Evolutionary conservation across 2,113 vertebrate genomes (phyloP), one percentile per base, ranked within the genome.

Genomic region (Noturus placidus): DNA sequence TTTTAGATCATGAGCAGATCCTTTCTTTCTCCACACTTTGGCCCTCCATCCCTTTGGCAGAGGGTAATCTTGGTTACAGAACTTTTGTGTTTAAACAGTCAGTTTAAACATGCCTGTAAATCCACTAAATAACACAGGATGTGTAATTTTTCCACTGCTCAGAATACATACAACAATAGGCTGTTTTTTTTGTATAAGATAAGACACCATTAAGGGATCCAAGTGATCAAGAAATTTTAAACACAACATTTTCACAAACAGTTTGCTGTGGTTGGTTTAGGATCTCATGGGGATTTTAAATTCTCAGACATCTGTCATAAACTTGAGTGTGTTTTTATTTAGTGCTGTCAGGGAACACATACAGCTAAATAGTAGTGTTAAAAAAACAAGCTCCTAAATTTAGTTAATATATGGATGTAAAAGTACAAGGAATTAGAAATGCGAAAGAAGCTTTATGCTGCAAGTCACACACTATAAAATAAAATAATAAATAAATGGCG

Each of bases 221-320:
- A 42, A 54, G 30, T 81, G 13, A 5, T 22, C 72, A 76, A 76
- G 38, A 76, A 1, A 50, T 50, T 76, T 27, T 72, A 35, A 38
- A 72, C 6, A 72, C 19, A 35, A 35, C 76, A 30, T 78, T 78
- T 46, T 61, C 74, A 78, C 42, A 74, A 83, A 50, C 54, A 38
- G 46, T 54, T 59, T 74, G 63, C 63, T 42, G 25, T 27, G 19
- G 59, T 86, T 52, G 85, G 74, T 50, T 86, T 35, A 79, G 9
- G 19, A 79, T 79, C 77, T 86, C 42, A 83, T 8, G 22, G 33
- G 67, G 19, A 61, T 86, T 59, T 46, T 27, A 82, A 70, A 82
- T 86, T 82, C 65, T 86, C 56, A 86, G 78, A 86, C 78, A 59
- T 63, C 42, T 85, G 82, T 67, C 50, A 35, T 61, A 57, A 46